Evolutionary conservation across 2,113 vertebrate genomes (phyloP).

Genomic region (rat (Rattus norvegicus)): GRCr8 NC_086026.1:72652001-72652500

Average conservation of each 20-base stretch:
- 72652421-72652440: conserved; percentile 20
- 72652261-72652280: neutral
- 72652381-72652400: neutral
- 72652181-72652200: neutral
- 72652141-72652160: neutral
- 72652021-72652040: neutral
- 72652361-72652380: neutral
- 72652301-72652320: conserved; percentile 3
- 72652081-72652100: neutral
- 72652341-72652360: conserved; percentile 36
- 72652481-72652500: neutral
- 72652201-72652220: neutral
- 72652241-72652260: neutral
- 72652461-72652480: neutral
- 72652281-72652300: conserved; percentile 3
- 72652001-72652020: neutral
- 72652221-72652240: neutral
- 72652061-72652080: neutral
- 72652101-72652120: neutral
- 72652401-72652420: conserved; percentile 12
- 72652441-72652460: neutral
- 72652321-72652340: neutral
- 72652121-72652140: neutral
- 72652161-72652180: neutral
- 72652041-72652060: neutral